Percentiles rank a stretch among this genome's conserved stretches.
Evolutionary conservation across 2,113 vertebrate genomes (phyloP).

Genomic region (Conger conger): DNA sequence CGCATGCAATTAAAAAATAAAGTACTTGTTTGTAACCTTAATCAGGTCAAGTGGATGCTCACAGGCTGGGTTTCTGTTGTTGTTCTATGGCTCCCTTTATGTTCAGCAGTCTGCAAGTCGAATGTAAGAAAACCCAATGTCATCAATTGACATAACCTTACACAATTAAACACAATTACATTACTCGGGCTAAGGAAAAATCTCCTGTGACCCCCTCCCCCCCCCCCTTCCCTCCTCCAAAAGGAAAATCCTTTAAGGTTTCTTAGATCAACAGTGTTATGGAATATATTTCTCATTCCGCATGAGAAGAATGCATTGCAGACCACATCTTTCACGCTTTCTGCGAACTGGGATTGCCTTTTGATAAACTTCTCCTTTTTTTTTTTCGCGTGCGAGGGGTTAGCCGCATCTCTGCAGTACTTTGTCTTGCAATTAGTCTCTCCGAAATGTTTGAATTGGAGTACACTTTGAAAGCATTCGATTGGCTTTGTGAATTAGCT

Average conservation of each 20-base stretch:
- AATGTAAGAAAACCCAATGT: conserved; percentile 35
- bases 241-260: conserved; percentile 31
- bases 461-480: conserved; percentile 32
- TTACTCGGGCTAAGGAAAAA: conserved; percentile 26
- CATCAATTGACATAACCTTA: conserved; percentile 34
- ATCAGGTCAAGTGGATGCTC: background rate
- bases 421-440: conserved; percentile 43
- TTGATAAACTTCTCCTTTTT: conserved; percentile 24
- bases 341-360: conserved; percentile 25
- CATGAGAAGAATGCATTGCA: conserved; percentile 33
- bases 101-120: background rate
- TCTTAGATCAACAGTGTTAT: conserved; percentile 32
- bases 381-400: conserved; percentile 39
- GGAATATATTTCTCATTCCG: conserved; percentile 48
- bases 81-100: background rate
- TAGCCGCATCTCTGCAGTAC: conserved; percentile 37
- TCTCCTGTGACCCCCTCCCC: conserved; percentile 26
- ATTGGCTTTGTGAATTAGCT: conserved; percentile 30
- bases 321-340: conserved; percentile 32
- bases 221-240: conserved; percentile 3
- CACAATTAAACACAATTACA: conserved; percentile 36
- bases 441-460: conserved; percentile 36
- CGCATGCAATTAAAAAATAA: background rate
- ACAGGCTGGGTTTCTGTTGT: background rate
- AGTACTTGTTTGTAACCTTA: background rate